Conservation (phyloP, 2,113 vertebrate genomes). For the Callospermophilus lateralis region DNA sequence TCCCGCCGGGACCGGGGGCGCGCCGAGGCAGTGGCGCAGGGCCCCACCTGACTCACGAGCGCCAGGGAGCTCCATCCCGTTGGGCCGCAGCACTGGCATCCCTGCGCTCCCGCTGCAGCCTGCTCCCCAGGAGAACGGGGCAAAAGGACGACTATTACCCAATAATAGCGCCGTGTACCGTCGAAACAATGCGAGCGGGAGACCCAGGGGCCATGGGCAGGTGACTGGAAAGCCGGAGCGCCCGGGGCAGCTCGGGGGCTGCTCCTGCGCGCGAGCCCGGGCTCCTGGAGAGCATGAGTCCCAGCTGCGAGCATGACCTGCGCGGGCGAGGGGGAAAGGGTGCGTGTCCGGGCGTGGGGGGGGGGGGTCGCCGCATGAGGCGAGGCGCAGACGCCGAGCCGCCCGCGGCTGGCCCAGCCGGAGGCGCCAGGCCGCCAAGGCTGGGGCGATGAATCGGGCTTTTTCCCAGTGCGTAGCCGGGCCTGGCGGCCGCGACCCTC, state of each 20-base stretch:
- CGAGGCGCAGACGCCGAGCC: not conserved
- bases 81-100: not conserved
- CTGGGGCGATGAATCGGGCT: not conserved
- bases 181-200: conserved; percentile 58
- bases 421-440: conserved; percentile 35
- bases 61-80: not conserved
- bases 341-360: not conserved
- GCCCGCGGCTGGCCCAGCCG: not conserved
- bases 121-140: not conserved
- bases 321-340: not conserved
- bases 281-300: not conserved
- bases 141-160: not conserved
- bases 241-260: not conserved
- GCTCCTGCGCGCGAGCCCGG: not conserved
- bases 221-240: conserved; percentile 12
- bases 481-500: conserved; percentile 51
- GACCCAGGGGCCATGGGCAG: not conserved
- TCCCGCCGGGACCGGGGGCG: conserved; percentile 58
- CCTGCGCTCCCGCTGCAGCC: not conserved
- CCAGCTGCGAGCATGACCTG: not conserved
- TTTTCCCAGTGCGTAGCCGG: conserved; percentile 76
- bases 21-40: conserved; percentile 49
- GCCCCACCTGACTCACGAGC: not conserved
- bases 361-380: not conserved
- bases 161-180: not conserved